phyloP scores from a whole-genome alignment of 2,797 vertebrate species.

The Lates japonicus region DNA sequence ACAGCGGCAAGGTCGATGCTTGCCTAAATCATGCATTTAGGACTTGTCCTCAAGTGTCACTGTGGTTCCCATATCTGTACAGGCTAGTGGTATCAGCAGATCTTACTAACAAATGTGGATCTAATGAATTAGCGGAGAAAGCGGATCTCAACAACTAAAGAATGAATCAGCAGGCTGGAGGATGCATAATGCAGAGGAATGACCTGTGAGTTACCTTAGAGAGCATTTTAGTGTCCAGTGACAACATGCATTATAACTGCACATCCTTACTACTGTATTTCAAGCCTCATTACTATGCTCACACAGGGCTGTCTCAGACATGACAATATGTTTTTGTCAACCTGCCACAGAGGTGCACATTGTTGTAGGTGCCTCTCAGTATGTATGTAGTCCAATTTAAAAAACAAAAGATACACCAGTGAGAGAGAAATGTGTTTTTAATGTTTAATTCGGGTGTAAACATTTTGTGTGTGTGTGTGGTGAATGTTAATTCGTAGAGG shows the following conservation, averaged over 20 bases:
- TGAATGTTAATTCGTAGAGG: conserved; percentile 61
- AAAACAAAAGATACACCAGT: conserved; percentile 20
- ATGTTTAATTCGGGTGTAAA: conserved; percentile 68
- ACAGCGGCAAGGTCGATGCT: conserved; percentile 32
- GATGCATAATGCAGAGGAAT: conserved; percentile 27
- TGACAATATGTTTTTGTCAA: conserved; percentile 38
- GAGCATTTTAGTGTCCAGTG: conserved; percentile 22
- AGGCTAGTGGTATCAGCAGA: conserved; percentile 35
- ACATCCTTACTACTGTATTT: conserved; percentile 27
- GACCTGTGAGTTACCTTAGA: conserved; percentile 20
- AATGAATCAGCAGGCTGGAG: conserved; percentile 34
- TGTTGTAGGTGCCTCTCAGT: neutral
- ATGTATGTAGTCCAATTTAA: neutral
- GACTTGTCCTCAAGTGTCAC: conserved; percentile 36
- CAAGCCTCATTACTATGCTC: conserved; percentile 34
- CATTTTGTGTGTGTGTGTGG: conserved; percentile 31
- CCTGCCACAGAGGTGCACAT: conserved; percentile 1
- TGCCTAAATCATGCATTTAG: conserved; percentile 33
- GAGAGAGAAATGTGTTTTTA: conserved; percentile 26
- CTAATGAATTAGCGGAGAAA: conserved; percentile 25
- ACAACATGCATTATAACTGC: conserved; percentile 17
- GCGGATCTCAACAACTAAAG: conserved; percentile 9
- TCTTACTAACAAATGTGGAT: conserved; percentile 27
- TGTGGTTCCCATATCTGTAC: conserved; percentile 29
- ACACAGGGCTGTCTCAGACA: conserved; percentile 26